These are phyloP conservation scores for Sapajus apella DNA, from an alignment of 2,113 vertebrate genomes.

Conservation along the genomic window DNA sequence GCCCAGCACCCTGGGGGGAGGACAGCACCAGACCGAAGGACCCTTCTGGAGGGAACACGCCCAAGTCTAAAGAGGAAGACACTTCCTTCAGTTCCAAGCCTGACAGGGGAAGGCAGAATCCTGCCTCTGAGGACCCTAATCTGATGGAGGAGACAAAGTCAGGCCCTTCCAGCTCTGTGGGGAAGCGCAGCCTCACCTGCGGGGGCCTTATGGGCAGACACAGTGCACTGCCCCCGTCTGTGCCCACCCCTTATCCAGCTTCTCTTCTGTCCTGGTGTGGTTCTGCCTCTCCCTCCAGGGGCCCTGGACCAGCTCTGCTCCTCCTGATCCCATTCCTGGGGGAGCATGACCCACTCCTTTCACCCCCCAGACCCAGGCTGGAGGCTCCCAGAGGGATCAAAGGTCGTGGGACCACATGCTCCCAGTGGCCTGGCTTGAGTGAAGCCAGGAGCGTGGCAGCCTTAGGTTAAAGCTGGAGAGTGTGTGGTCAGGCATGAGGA, in stretches of 20 bases:
- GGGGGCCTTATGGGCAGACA: background rate
- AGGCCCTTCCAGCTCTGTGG: background rate
- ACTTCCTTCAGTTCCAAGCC: too few relatives aligned
- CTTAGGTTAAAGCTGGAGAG: background rate
- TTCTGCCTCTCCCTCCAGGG: background rate
- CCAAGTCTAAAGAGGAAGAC: background rate
- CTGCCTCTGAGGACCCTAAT: background rate
- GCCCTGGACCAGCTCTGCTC: background rate
- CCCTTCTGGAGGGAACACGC: fast-evolving
- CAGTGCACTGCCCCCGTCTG: background rate
- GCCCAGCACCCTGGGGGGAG: background rate
- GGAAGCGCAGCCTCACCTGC: background rate
- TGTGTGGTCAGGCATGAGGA: background rate
- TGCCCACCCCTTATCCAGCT: background rate
- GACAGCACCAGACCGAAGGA: background rate
- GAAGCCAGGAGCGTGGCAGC: background rate
- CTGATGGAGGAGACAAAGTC: too few relatives aligned
- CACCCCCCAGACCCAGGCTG: too few relatives aligned
- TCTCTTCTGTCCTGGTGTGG: fast-evolving
- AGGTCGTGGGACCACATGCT: background rate
- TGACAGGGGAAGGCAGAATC: background rate
- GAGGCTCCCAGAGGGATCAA: background rate
- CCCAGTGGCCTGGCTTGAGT: too few relatives aligned
- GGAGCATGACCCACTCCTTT: too few relatives aligned
- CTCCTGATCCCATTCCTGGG: background rate